Percentiles rank a stretch among this genome's conserved stretches.
These are phyloP conservation scores for Malurus splendens DNA, from an alignment of 2,797 vertebrate genomes.

Conservation along the genomic window DNA sequence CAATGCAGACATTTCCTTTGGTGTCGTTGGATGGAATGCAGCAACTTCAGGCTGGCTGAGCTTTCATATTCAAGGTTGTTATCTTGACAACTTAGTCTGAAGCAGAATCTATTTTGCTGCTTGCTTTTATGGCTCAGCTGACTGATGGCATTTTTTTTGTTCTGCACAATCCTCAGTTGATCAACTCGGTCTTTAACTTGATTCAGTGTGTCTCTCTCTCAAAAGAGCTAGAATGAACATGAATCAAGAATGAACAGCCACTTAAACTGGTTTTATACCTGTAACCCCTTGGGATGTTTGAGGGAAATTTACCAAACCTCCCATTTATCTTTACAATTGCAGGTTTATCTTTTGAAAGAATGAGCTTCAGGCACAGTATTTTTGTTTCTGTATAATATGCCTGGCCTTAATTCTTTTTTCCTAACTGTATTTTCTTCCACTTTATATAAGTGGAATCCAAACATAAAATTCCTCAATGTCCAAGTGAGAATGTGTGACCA, in stretches of 20 bases:
- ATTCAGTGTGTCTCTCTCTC: constrained; percentile 33
- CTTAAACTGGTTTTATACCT: constrained; percentile 36
- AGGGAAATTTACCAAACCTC: constrained; percentile 19
- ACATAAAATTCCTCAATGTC: constrained; percentile 7
- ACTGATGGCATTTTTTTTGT: constrained; percentile 23
- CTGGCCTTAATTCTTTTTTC: constrained; percentile 18
- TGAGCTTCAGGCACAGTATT: background rate
- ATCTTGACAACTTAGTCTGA: constrained; percentile 30
- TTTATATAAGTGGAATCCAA: background rate
- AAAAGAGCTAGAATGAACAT: constrained; percentile 12
- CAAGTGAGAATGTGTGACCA: background rate
- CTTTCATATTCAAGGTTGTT: constrained; percentile 6
- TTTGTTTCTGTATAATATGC: constrained; percentile 19
- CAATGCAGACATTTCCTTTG: background rate
- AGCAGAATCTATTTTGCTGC: constrained; percentile 21
- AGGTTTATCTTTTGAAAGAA: constrained; percentile 42
- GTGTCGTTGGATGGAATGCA: background rate
- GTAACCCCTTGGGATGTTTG: constrained; percentile 4
- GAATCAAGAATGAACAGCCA: constrained; percentile 29
- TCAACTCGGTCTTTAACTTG: constrained; percentile 41
- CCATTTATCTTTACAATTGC: constrained; percentile 25
- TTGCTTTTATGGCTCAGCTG: constrained; percentile 22
- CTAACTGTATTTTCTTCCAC: background rate
- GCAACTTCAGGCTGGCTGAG: background rate
- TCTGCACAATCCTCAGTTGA: constrained; percentile 19